Evolutionary conservation across 2,797 vertebrate genomes (phyloP), one percentile per base, ranked within the genome.

Genomic region (Parambassis ranga): DNA sequence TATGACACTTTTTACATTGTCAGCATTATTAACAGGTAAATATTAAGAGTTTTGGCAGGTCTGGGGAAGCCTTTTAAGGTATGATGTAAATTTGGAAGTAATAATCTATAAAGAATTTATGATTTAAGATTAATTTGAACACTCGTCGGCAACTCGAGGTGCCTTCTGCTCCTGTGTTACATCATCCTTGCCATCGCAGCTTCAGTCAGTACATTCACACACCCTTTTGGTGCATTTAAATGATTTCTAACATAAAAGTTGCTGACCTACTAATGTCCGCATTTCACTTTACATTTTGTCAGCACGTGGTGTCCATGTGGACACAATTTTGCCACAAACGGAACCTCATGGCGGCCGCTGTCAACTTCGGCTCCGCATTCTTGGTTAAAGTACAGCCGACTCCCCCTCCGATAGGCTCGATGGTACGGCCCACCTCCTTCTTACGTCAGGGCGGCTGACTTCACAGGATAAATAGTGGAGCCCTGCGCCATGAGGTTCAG

Each of bases 401-500:
- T 42, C 43, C n/a, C 27, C 13, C 43, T n/a, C 4, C 23, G 7
- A 33, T 28, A 6, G 33, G 48, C 49, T 48, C 16, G 44, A 39
- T 67, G 84, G 76, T 78, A 76, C 1, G 61, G 33, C 10, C 89
- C 83, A 3, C 65, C 73, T 59, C 39, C 20, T 18, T 9, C 4
- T 87, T 71, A 87, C 89, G 87, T 86, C 81, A 85, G 10, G 2
- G 36, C 43, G 35, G 66, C 56, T 57, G 64, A 18, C 74, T 75
- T 31, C 10, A 16, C 0, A 1, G 65, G 0, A 90, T 92, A 92
- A 90, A 91, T 78, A 79, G 1, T 24, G 53, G 35, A 32, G 61
- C 72, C 61, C 83, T 81, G 84, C 82, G 74, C 70, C 73, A 78
- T 48, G 44, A 65, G 39, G 37, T 4, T 39, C 2, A 57, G 0